Conservation (phyloP, 2,113 vertebrate species). For the Menura novaehollandiae region DNA sequence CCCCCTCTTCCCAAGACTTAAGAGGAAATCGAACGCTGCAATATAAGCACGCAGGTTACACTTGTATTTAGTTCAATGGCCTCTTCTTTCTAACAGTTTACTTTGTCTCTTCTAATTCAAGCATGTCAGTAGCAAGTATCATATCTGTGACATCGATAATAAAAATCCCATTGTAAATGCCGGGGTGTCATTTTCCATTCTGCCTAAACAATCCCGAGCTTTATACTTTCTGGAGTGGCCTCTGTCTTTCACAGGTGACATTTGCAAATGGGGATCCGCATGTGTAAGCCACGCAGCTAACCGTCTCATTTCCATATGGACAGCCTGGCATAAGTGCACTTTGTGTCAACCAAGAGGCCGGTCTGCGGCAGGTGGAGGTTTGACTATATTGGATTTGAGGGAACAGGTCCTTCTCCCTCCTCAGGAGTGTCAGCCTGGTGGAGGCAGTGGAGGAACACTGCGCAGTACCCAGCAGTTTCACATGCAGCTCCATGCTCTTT, state of each 20-base stretch:
- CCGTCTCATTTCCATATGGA: background rate
- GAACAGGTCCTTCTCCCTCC: background rate
- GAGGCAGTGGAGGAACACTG: fast-evolving
- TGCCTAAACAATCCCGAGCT: conserved; percentile 60
- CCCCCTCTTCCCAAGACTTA: background rate
- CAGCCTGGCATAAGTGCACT: background rate
- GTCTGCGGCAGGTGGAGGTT: background rate
- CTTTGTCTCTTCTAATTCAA: conserved; percentile 70
- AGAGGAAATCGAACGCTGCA: conserved; percentile 49
- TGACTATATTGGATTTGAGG: background rate
- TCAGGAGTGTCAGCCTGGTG: background rate
- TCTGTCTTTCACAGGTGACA: conserved; percentile 59
- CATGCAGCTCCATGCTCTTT: background rate
- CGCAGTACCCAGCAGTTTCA: fast-evolving
- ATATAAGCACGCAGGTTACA: conserved; percentile 35
- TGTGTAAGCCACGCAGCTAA: background rate
- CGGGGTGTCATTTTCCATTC: conserved; percentile 62
- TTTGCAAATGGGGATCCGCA: conserved; percentile 32
- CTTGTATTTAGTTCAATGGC: conserved; percentile 52
- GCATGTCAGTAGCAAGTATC: conserved; percentile 64
- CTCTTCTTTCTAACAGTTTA: conserved; percentile 61
- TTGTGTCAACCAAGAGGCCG: background rate
- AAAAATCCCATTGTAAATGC: conserved; percentile 67
- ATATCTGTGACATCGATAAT: conserved; percentile 62
- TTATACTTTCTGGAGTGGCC: conserved; percentile 53